These are phyloP conservation scores for Schizopygopsis malacanthus DNA, from an alignment of 2,797 vertebrate species.

Conservation along the genomic window DNA sequence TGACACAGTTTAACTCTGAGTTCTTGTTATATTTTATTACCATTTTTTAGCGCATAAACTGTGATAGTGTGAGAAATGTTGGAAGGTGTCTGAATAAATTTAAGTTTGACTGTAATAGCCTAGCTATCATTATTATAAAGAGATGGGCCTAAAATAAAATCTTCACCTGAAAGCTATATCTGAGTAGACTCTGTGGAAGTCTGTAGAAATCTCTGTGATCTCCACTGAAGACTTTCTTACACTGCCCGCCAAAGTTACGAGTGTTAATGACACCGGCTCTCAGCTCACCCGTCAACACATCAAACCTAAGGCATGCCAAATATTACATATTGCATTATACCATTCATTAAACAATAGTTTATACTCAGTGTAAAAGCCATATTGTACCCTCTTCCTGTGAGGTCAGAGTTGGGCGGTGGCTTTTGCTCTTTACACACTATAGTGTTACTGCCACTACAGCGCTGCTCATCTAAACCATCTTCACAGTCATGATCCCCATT, in stretches of 20 bases:
- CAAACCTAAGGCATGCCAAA: slow-evolving; percentile 63
- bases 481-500: slow-evolving; percentile 96
- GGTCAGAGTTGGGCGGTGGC: slow-evolving; percentile 86
- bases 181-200: slow-evolving; percentile 86
- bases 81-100: not conserved
- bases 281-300: slow-evolving; percentile 78
- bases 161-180: slow-evolving; percentile 89
- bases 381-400: slow-evolving; percentile 88
- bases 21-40: not conserved
- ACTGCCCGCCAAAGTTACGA: slow-evolving; percentile 89
- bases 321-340: not conserved
- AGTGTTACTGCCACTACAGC: slow-evolving; percentile 73
- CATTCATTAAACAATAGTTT: not conserved
- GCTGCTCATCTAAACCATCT: slow-evolving; percentile 85
- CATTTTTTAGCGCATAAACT: not conserved
- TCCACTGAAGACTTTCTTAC: slow-evolving; percentile 87
- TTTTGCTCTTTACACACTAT: slow-evolving; percentile 80
- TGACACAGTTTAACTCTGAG: too few species aligned
- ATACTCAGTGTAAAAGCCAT: not conserved
- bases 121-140: not conserved
- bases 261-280: slow-evolving; percentile 88
- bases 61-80: not conserved
- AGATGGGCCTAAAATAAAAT: not conserved
- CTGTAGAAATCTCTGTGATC: slow-evolving; percentile 81
- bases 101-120: not conserved